Evolutionary conservation across 2,888 invertebrate species (phyloP), one percentile per base, ranked within the genome.

Genomic region (Ptilodon capucinus): DNA sequence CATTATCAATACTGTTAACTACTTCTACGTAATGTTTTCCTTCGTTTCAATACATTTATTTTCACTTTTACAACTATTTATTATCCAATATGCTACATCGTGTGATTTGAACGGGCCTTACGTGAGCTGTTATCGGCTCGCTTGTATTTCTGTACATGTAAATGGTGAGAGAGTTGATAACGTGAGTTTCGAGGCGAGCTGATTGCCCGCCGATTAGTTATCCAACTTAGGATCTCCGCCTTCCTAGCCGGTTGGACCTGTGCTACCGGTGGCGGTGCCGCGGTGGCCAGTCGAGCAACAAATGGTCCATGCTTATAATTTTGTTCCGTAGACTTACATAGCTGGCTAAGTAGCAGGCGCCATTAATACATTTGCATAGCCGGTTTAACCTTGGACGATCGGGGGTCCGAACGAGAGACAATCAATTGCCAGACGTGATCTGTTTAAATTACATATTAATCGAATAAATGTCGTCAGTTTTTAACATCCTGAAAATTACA

Each of bases 221-320:
- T 69, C 61, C 65, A 68, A 65, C 70, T n/a, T 50, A 57, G 59
- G 54, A 65, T 64, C 70, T 65, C 59, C 54, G 54, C 53, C 58
- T 62, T 54, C 53, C 54, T 46, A 49, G 47, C 60, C 59, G 48
- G 67, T 61, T 40, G 42, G 57, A 72, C 76, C 62, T 40, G 73
- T 59, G 54, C 54, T 58, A 60, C 69, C 61, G 59, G 70, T n/a
- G n/a, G n/a, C n/a, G n/a, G n/a, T n/a, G n/a, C n/a, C n/a, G n/a
- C n/a, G n/a, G n/a, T 65, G 48, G 46, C 52, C 43, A 43, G 60
- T 56, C 64, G 49, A 53, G 61, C 64, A 59, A 60, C 53, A 60
- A 73, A 68, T 64, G 48, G 59, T 60, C 68, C 55, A 53, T 61
- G 52, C 46, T 62, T 61, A 71, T 74, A 79, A 78, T 76, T 75